Evolutionary conservation across 1,140 invertebrate genomes (phyloP), one percentile per base, ranked within the genome.

Genomic region (Pemphigus obesinymphae): DNA sequence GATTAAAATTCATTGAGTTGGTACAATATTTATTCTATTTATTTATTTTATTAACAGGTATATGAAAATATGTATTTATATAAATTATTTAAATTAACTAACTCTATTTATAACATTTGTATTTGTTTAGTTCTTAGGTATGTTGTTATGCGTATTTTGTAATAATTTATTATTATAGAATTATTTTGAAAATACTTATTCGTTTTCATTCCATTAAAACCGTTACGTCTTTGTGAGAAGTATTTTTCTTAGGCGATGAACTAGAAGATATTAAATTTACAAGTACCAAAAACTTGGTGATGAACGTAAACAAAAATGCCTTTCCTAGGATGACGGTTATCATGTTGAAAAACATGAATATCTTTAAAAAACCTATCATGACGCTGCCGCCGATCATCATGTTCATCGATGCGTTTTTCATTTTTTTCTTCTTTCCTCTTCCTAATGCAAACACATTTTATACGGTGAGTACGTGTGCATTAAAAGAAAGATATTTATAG

Each of bases 391-490:
- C 76, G 7, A 80, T 1, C 76, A 63, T 63, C 15, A 80, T 43
- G 17, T 63, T 61, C 29, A 29, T 23, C n/a, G 55, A 29, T 7
- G n/a, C 37, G n/a, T 45, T 78, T 58, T 78, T 80, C 8, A 17
- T 58, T 23, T 75, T 55, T 29, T 76, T 76, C 31, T 53, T 58
- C n/a, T 58, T 78, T 23, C 40, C 58, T 63, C 37, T 45, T 40
- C 15, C 55, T 61, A 0, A n/a, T 29, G 61, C 17, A 11, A 45
- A 45, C 43, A 40, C 43, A 45, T 4, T 40, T 40, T 40, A 40
- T 40, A 40, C 37, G 37, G 37, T n/a, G n/a, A n/a, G n/a, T n/a
- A n/a, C n/a, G n/a, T n/a, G n/a, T n/a, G n/a, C n/a, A n/a, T n/a
- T n/a, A n/a, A n/a, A n/a, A n/a, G n/a, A n/a, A n/a, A n/a, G n/a